These are phyloP conservation scores for Drosophila lutescens DNA, from an alignment of 2,888 invertebrate species.

Conservation along the genomic window DNA sequence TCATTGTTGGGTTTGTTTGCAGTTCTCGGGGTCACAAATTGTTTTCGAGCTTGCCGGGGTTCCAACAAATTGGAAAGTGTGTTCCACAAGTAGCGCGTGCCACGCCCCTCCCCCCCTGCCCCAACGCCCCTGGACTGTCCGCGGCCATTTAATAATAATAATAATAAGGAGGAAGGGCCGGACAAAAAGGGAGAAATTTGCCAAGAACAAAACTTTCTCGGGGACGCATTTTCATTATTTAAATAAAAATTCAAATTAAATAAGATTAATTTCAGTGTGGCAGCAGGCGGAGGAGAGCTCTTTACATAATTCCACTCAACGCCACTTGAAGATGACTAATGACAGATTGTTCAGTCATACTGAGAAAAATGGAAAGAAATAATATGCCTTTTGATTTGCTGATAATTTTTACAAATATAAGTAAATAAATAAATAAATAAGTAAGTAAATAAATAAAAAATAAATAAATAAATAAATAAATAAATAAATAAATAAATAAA, in stretches of 20 bases:
- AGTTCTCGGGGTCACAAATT: constrained; percentile 71
- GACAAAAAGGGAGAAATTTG: constrained; percentile 1
- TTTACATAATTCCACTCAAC: constrained; percentile 79
- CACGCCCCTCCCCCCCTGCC: constrained; percentile 13
- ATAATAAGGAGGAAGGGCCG: constrained; percentile 7
- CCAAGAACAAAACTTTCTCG: constrained; percentile 68
- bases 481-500: no score
- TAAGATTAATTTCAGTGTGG: constrained; percentile 78
- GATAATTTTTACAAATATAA: not conserved
- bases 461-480: no score
- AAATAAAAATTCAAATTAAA: constrained; percentile 82
- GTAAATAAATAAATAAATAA: not conserved
- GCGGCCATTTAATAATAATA: constrained; percentile 63
- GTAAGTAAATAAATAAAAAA: no score
- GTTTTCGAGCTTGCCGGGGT: constrained; percentile 64
- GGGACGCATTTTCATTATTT: constrained; percentile 73
- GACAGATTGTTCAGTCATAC: constrained; percentile 48
- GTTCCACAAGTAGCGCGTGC: constrained; percentile 75
- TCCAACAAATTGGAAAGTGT: constrained; percentile 80
- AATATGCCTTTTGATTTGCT: not conserved
- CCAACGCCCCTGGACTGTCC: constrained; percentile 42
- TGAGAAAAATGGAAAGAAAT: not conserved
- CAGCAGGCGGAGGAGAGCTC: constrained; percentile 36
- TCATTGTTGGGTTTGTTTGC: constrained; percentile 57
- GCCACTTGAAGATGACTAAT: constrained; percentile 80